Base-by-base conservation (phyloP, 2,113 vertebrate species). In the Glareola pratincola region DNA sequence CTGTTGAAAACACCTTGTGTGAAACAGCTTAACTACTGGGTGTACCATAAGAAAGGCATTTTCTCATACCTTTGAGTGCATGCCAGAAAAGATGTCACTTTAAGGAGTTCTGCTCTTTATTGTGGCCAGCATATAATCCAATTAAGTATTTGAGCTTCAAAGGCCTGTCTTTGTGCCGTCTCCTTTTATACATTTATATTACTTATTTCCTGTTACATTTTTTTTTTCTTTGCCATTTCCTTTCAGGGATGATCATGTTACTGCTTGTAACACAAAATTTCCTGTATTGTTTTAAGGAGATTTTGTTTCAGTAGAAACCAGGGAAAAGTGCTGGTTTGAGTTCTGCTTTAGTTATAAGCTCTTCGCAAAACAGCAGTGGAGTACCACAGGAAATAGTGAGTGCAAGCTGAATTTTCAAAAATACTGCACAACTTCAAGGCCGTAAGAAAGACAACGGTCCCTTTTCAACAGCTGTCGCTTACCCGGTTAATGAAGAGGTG, bases 61-160 rank as follows among this genome's bases (percentile, higher is more conserved):
- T 96, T 83, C 60, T 64, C 29, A 45, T 76, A 85, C 60, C 56
- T 96, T 92, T 93, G 92, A 94, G 64, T 95, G 63, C 66, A 53
- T 54, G 67, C 66, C 71, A 94, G 34, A 72, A 85, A 84, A 94
- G 87, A 81, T 75, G 63, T 93, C 68, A 94, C 66, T 93, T 77
- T 69, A 57, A 68, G 79, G 47, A 90, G 59, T 69, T 85, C 67
- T 93, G 73, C 64, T 87, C 81, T 98, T 97, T 95, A 87, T 57
- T 94, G 66, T 93, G 69, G 88, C 88, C 95, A 75, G 82, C 82
- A 67, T 79, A 91, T 48, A 94, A 95, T 96, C 88, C 77, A 96
- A 82, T 97, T 97, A 98, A 97, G 53, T 80, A 63, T 79, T 86
- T 95, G 50, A 71, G 77, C 57, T 93, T 86, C 45, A 51, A 96